phyloP scores from a whole-genome alignment of 2,888 invertebrate species.

The Rhyacophila evoluta region DNA sequence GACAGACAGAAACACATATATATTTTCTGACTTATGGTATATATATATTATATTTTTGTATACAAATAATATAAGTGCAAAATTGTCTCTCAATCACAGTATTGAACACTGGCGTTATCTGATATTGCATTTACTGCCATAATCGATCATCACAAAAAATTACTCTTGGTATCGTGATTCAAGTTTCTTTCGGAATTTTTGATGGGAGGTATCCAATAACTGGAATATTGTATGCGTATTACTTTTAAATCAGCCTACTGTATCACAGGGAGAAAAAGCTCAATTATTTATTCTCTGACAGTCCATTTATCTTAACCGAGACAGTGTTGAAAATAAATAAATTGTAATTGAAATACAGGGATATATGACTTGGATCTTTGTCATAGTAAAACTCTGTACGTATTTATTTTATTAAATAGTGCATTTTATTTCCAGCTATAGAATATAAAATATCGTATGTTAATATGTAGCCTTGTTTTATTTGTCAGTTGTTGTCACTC shows the following conservation, averaged over 20 bases:
- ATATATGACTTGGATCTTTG: too few species aligned
- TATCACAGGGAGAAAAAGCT: background rate
- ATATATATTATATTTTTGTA: too few species aligned
- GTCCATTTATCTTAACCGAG: constrained; percentile 13
- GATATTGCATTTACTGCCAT: background rate
- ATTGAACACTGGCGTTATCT: background rate
- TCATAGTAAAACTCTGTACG: too few species aligned
- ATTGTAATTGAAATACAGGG: background rate
- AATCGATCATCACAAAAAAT: constrained; percentile 7
- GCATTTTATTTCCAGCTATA: too few species aligned
- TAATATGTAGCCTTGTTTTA: too few species aligned
- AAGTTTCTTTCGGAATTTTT: background rate
- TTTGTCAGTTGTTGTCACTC: too few species aligned
- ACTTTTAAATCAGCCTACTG: background rate
- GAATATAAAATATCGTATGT: too few species aligned
- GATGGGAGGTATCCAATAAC: constrained; percentile 15
- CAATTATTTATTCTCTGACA: constrained; percentile 14
- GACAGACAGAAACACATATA: too few species aligned
- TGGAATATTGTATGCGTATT: background rate
- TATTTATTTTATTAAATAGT: too few species aligned
- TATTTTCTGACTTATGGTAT: too few species aligned
- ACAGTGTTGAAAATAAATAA: constrained; percentile 14
- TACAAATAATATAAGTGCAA: too few species aligned
- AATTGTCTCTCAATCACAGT: background rate
- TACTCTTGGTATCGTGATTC: background rate